Evolutionary conservation across 2,797 vertebrate species (phyloP), one percentile per base, ranked within the genome.

Genomic region (Acanthiza pusilla): DNA sequence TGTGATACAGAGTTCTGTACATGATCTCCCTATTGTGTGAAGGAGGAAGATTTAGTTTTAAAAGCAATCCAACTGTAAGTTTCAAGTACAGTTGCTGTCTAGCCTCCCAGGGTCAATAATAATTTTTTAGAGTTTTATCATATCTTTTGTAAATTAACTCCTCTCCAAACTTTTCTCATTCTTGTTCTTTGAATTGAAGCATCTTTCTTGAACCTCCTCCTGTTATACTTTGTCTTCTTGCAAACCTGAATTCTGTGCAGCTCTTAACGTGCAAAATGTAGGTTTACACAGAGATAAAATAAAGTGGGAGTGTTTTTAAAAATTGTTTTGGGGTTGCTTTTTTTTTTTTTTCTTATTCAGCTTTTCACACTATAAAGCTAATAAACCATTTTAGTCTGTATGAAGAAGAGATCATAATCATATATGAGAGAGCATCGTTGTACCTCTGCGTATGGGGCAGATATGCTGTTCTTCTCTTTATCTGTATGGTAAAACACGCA

Each of bases 251-350:
- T 30, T 57, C 23, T 29, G 5, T 42, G 18, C 13, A 29, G 7
- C 10, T 72, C 47, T 55, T 71, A 50, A 71, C 17, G 6, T 42
- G 13, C 5, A 88, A 88, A 75, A 54, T 63, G 9, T 6, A 48
- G 9, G 7, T 48, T 68, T 55, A 53, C 13, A 23, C 4, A 71
- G 32, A 73, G 60, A 43, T 21, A 13, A 2, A 60, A 34, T 13
- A 51, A 73, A 42, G 32, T 11, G 5, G 8, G 6, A 2, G 2
- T 32, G 17, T 6, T 45, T n/a, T 16, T 12, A 2, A 13, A 62
- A 50, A 6, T 4, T 13, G 26, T 30, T n/a, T 17, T 4, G 2
- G 5, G 5, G 1, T 16, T 42, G 12, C 6, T 34, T 47, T 67
- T 11, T 4, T 34, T 47, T 67, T 11, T 4, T 2, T 29, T 38